Evolutionary conservation across 2,888 invertebrate species (phyloP), one percentile per base, ranked within the genome.

Genomic region (Galeruca laticollis): DNA sequence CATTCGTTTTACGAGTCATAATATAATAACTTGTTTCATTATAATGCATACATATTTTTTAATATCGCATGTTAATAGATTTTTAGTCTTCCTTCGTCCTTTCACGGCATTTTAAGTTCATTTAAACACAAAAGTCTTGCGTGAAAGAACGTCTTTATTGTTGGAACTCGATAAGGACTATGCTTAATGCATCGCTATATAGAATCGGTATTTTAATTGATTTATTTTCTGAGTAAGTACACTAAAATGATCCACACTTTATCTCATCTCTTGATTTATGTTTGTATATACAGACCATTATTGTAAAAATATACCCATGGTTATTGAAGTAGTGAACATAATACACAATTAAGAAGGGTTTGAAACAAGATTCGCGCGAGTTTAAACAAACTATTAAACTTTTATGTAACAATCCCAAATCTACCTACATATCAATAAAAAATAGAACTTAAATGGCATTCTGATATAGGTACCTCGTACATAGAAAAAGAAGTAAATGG

Each of bases 71-170:
- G 64, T 43, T 64, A 43, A 56, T 64, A 56, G 11, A 54, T 21
- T 68, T 68, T 68, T 62, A 62, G 57, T 40, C 68, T 54, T 31
- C 54, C 43, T 54, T 56, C 37, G 49, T 57, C 43, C 60, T 69
- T 64, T 64, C 69, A 64, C 63, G 67, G 64, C 68, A 60, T 10
- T 72, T 72, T 68, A 67, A 72, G 56, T 64, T 60, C 64, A 69
- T 54, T 67, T 52, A 67, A 67, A 69, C 60, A 63, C 59, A 67
- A 67, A 51, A 67, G 47, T 43, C 33, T 67, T 60, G 67, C 67
- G 60, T 69, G 72, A 65, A 69, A 63, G 69, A 72, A 69, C 62
- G 47, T 60, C 67, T 67, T 72, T 64, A 56, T 64, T 72, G 72
- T 69, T 69, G 67, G 31, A 37, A 21, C 60, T 33, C 67, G 62